phyloP scores from a whole-genome alignment of 37 sponge, comb jelly and placozoan species.

The Ephydatia muelleri region DNA sequence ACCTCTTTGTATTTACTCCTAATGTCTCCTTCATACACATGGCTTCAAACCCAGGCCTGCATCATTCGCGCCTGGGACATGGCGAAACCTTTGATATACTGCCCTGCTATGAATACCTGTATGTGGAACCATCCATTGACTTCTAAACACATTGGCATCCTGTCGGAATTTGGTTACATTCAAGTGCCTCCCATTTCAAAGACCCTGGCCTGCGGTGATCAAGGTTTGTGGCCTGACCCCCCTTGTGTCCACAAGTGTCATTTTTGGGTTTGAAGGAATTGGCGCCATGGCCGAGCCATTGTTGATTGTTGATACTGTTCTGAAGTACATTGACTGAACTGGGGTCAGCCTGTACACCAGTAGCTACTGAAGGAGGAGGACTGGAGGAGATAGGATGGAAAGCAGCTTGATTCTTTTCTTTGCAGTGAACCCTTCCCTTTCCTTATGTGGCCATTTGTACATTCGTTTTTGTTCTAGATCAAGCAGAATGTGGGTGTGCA shows the following conservation, averaged over 20 bases:
- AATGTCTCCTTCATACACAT: no score
- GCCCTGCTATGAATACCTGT: constrained; percentile 97
- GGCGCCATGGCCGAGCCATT: constrained; percentile 67
- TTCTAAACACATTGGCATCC: constrained; percentile 44
- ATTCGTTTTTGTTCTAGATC: no score
- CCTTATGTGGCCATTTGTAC: no score
- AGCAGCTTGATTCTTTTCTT: no score
- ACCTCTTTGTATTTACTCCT: no score
- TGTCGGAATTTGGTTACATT: constrained; percentile 63
- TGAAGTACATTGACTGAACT: background rate
- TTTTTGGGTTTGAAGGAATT: constrained; percentile 34
- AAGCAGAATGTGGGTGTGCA: no score
- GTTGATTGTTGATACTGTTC: constrained; percentile 23
- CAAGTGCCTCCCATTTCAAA: constrained; percentile 88
- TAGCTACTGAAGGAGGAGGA: no score
- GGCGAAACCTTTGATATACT: constrained; percentile 78
- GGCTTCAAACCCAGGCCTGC: constrained; percentile 61
- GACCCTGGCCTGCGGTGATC: constrained; percentile 91
- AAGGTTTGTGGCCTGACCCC: constrained; percentile 32
- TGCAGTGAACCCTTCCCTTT: no score
- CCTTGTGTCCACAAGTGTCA: background rate
- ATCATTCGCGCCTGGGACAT: constrained; percentile 92
- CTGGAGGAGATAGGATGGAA: no score
- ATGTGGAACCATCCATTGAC: constrained; percentile 97
- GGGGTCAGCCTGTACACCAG: no score